Evolutionary conservation across 2,797 vertebrate species (phyloP), one percentile per base, ranked within the genome.

Genomic region (Coregonus ussuriensis): DNA sequence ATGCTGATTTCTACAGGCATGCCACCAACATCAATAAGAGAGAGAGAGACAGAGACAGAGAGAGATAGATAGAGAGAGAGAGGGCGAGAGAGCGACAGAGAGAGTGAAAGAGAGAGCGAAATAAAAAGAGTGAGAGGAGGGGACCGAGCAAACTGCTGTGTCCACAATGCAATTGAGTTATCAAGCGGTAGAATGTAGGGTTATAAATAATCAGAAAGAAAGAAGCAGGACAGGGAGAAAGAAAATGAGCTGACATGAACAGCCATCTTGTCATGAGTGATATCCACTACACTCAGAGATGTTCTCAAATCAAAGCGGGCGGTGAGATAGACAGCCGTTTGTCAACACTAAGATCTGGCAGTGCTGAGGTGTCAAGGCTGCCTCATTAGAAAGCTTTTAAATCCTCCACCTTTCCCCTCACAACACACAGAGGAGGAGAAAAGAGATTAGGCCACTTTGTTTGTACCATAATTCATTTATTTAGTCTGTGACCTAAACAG

Each of bases 311-410:
- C 91, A 94, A 92, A 92, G 89, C 89, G 93, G 90, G 88, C 94
- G 89, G 93, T 92, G 92, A 94, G 94, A 95, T 91, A 93, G 88
- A 92, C 86, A 85, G 88, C 92, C 91, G 95, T 97, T 96, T 94
- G 93, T 97, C 96, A 96, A 94, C 90, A 93, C 96, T 95, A 95
- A 88, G 90, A 84, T 90, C 88, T 91, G 89, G 91, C 92, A 89
- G 92, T 89, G 86, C 91, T 88, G 93, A 89, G 89, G 92, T 93
- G 93, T 94, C 87, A 71, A 93, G 91, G 91, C 91, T 86, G 90
- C 88, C 87, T 95, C 93, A 94, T 95, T 95, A 95, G 89, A 94
- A 92, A 89, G 83, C 89, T 93, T 93, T 92, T 93, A 94, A 94
- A 93, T 89, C 93, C 91, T 91, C 93, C 92, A 93, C 72, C 62